These are phyloP conservation scores for Scomber scombrus DNA, from an alignment of 2,113 vertebrate genomes.

Conservation along the genomic window DNA sequence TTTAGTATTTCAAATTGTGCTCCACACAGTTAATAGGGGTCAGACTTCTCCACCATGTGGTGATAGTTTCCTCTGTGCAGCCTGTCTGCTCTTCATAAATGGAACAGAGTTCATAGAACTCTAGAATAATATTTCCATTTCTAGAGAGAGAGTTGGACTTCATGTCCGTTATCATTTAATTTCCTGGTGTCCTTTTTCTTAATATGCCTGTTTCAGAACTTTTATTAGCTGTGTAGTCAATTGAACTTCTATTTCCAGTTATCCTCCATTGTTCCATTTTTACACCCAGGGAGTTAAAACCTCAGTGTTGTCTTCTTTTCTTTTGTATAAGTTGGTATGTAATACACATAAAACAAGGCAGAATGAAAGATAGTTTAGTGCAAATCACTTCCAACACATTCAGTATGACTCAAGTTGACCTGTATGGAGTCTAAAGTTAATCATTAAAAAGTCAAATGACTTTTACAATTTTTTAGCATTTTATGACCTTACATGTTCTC, in stretches of 20 bases:
- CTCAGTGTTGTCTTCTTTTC: neutral
- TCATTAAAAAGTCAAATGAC: neutral
- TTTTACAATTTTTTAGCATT: no score
- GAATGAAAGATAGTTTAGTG: slow-evolving; percentile 12
- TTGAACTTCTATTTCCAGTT: slow-evolving; percentile 10
- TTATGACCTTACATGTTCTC: no score
- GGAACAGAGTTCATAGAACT: slow-evolving; percentile 15
- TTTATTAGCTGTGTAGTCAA: slow-evolving; percentile 24
- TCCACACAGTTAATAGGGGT: slow-evolving; percentile 53
- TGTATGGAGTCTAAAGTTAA: neutral
- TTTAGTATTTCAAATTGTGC: no score
- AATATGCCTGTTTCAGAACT: slow-evolving; percentile 29
- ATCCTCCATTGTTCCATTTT: slow-evolving; percentile 16
- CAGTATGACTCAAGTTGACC: neutral
- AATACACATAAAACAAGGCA: neutral
- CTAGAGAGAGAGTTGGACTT: slow-evolving; percentile 27
- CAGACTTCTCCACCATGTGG: neutral
- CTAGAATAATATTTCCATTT: slow-evolving; percentile 42
- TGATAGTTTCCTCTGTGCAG: slow-evolving; percentile 24
- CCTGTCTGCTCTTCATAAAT: slow-evolving; percentile 12
- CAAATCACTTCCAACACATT: neutral
- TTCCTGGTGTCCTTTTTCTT: slow-evolving; percentile 51
- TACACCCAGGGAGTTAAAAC: slow-evolving; percentile 3
- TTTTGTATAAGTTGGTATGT: no score
- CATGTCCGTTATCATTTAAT: slow-evolving; percentile 57